A percentile compares a stretch with the other conserved stretches of the same genome.
Conservation (phyloP, 2,888 invertebrate species). For the Altica lythri region DNA sequence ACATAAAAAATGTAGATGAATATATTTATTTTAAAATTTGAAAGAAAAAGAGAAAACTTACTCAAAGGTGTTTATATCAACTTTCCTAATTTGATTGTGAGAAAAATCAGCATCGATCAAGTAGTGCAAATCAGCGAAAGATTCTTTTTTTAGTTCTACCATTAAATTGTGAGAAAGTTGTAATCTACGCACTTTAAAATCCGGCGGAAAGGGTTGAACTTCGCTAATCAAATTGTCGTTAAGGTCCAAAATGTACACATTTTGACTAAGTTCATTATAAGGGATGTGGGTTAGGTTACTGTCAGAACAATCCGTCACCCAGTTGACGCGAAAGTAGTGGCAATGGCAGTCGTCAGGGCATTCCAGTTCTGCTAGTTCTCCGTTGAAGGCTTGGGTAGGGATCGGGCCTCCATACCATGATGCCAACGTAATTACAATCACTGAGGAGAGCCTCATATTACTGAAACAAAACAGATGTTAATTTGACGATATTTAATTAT, state of each 20-base stretch:
- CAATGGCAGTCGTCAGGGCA: slow-evolving; percentile 78
- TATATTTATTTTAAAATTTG: too few species aligned
- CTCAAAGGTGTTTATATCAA: slow-evolving; percentile 71
- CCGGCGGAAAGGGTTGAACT: slow-evolving; percentile 66
- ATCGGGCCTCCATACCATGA: slow-evolving; percentile 20
- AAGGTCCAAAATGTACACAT: slow-evolving; percentile 72
- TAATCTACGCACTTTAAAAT: slow-evolving; percentile 70
- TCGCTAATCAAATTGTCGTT: slow-evolving; percentile 70
- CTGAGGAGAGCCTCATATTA: slow-evolving; percentile 32
- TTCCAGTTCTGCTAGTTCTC: slow-evolving; percentile 68
- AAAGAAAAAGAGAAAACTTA: too few species aligned
- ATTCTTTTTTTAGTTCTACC: slow-evolving; percentile 63
- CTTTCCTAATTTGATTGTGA: slow-evolving; percentile 65
- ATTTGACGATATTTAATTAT: slow-evolving; percentile 8
- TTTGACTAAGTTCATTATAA: slow-evolving; percentile 69
- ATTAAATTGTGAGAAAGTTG: slow-evolving; percentile 72
- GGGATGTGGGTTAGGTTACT: slow-evolving; percentile 73
- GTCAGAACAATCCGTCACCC: slow-evolving; percentile 78
- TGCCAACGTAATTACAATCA: slow-evolving; percentile 28
- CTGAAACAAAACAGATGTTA: slow-evolving; percentile 31
- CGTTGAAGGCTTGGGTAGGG: slow-evolving; percentile 58
- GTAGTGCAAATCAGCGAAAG: slow-evolving; percentile 68
- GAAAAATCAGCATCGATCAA: slow-evolving; percentile 74
- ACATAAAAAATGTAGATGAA: too few species aligned
- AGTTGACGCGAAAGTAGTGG: slow-evolving; percentile 75